These are phyloP conservation scores for Mionectes olivaceus DNA, from an alignment of 2,797 vertebrate species.

Conservation along the genomic window DNA sequence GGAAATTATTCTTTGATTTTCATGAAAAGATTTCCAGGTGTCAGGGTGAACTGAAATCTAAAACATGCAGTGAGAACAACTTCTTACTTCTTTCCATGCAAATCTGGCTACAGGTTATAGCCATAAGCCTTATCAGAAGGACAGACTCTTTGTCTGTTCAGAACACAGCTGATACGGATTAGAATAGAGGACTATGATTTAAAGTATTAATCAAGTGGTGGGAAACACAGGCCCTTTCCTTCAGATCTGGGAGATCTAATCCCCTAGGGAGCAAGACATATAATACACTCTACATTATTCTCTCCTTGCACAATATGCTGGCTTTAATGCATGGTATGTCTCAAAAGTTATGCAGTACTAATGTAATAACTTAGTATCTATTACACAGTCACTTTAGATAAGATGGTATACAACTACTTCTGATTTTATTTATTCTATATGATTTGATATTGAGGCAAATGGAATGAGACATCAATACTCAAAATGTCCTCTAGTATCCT, in stretches of 20 bases:
- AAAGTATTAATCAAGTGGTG: constrained; percentile 52
- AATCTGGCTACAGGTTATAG: not conserved
- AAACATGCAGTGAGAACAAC: not conserved
- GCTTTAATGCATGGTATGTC: not conserved
- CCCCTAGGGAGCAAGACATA: constrained; percentile 9
- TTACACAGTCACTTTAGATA: not conserved
- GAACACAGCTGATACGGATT: constrained; percentile 30
- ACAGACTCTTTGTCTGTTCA: not conserved
- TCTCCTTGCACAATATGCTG: not conserved
- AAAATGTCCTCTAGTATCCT: not conserved
- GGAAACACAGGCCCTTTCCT: constrained; percentile 36
- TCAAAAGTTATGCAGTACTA: not conserved
- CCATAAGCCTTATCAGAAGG: constrained; percentile 3
- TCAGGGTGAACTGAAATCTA: not conserved
- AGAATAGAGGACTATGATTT: constrained; percentile 21
- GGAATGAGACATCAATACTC: not conserved
- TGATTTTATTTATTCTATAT: not conserved
- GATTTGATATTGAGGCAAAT: not conserved
- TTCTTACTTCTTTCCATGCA: not conserved
- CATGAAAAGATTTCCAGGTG: constrained; percentile 40
- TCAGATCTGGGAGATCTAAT: not conserved
- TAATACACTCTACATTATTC: not conserved
- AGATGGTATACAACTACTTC: not conserved
- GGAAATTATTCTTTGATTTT: constrained; percentile 31
- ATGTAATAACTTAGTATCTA: not conserved